Conservation (phyloP, 2,113 vertebrate genomes). For the Hylia prasina region DNA sequence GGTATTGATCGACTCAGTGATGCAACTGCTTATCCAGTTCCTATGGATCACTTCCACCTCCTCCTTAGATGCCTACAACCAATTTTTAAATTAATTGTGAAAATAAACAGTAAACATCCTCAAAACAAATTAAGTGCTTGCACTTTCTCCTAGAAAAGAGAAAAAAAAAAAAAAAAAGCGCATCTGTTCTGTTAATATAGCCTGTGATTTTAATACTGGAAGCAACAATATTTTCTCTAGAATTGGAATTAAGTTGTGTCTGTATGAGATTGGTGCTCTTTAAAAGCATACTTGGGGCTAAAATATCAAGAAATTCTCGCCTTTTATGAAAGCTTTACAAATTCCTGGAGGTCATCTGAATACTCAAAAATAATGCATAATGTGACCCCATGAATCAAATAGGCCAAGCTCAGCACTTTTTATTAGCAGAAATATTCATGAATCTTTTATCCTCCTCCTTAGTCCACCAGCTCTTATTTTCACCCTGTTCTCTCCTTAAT, state of each 20-base stretch:
- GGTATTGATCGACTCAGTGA: fast-evolving
- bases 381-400: conserved; percentile 54
- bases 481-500: conserved; percentile 52
- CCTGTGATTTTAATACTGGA: neutral
- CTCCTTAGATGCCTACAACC: neutral
- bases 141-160: neutral
- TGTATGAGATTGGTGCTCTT: neutral
- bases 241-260: neutral
- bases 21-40: neutral
- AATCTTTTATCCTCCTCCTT: conserved; percentile 61
- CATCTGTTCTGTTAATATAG: neutral
- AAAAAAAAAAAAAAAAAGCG: too few species aligned
- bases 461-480: conserved; percentile 56
- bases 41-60: neutral
- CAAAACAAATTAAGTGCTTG: neutral
- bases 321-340: conserved; percentile 57
- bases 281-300: conserved; percentile 7
- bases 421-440: conserved; percentile 65
- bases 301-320: conserved; percentile 21
- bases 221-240: neutral
- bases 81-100: neutral
- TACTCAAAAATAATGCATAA: conserved; percentile 59
- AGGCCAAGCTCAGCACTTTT: conserved; percentile 66
- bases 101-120: neutral
- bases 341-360: conserved; percentile 56